Evolutionary conservation across 2,888 invertebrate genomes (phyloP), one percentile per base, ranked within the genome.

Genomic region (Colostygia pectinataria): DNA sequence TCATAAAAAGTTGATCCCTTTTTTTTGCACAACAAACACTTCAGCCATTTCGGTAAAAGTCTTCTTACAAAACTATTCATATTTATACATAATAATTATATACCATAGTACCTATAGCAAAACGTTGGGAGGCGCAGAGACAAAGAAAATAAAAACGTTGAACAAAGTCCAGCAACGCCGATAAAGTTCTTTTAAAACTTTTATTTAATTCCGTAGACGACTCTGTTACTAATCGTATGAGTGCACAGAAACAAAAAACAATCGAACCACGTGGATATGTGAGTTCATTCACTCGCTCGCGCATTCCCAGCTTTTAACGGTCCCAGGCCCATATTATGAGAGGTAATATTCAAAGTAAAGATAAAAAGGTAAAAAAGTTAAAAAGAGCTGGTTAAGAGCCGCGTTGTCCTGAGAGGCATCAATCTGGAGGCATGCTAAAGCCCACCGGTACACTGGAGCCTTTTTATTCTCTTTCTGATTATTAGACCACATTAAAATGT

Each of bases 401-500:
- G 63, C 59, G 60, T 66, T 65, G 61, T 65, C 64, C 59, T 53
- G 69, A 62, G 71, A 70, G 66, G 81, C 85, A 85, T 87, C 86
- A 86, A 89, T 87, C 86, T 80, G 77, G 66, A 62, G 66, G 71
- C 74, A 77, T 81, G 86, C 85, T 84, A 81, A 86, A 89, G 86
- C 85, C 85, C 84, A 85, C 83, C 83, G 81, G 79, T 80, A 73
- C 76, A 79, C 76, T 77, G 65, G 66, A 63, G 57, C 57, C 63
- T 80, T 83, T 87, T 85, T 82, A 62, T 77, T 77, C 71, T 74
- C 66, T 80, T 83, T 80, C 78, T 76, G 80, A 83, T 88, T 89
- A 88, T 88, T 88, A 88, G 83, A 76, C 81, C 80, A 87, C 86
- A 87, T 88, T 88, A 87, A 87, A 86, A 85, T 80, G 75, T 84